Evolutionary conservation across 2,888 invertebrate species (phyloP).

Genomic region (Dryococelus australis): DNA sequence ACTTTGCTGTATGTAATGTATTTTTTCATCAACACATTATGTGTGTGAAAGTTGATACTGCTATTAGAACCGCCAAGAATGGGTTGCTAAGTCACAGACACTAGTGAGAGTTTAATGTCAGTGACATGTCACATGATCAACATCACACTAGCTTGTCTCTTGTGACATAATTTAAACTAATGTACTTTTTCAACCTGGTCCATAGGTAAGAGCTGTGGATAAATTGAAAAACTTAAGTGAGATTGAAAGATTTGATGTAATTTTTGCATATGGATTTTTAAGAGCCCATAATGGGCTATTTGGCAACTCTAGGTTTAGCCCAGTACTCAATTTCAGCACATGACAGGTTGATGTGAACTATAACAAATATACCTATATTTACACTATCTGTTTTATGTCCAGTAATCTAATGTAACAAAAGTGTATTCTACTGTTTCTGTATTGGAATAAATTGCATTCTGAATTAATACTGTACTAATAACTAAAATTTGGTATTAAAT

Average conservation of each 20-base stretch:
- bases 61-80: not conserved
- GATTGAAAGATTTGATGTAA: not conserved
- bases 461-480: not conserved
- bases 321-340: not conserved
- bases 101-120: too few species aligned
- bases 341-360: not conserved
- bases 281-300: not conserved
- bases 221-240: too few species aligned
- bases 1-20: not conserved
- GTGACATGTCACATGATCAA: not conserved
- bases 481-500: not conserved
- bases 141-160: not conserved
- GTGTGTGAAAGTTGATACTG: not conserved
- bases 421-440: not conserved
- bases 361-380: not conserved
- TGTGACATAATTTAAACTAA: not conserved
- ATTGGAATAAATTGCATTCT: constrained; percentile 4
- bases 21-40: not conserved
- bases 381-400: not conserved
- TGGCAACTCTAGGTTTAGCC: not conserved
- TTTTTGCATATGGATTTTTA: not conserved
- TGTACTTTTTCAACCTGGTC: too few species aligned
- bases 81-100: not conserved
- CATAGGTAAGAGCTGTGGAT: too few species aligned
- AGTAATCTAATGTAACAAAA: not conserved